These are phyloP conservation scores for Drosophila setifemur DNA, from an alignment of 1,140 invertebrate genomes.

Conservation along the genomic window DNA sequence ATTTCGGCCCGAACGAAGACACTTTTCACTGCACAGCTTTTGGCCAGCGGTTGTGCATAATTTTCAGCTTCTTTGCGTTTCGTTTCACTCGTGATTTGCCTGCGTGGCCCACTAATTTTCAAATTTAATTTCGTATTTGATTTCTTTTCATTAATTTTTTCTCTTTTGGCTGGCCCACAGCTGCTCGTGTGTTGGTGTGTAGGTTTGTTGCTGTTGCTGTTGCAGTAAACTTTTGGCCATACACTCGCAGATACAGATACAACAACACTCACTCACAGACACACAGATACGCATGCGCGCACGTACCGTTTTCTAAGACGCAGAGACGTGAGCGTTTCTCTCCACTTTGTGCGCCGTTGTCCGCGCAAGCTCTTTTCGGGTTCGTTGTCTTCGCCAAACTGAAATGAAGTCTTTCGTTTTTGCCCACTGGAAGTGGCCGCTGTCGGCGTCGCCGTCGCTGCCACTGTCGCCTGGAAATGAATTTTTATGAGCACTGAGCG, in stretches of 20 bases:
- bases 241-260: slow-evolving; percentile 6
- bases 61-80: slow-evolving; percentile 20
- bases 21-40: slow-evolving; percentile 38
- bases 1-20: slow-evolving; percentile 2
- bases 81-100: slow-evolving; percentile 21
- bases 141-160: slow-evolving; percentile 64
- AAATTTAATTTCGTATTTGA: slow-evolving; percentile 55
- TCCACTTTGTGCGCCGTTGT: slow-evolving; percentile 40
- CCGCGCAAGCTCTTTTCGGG: slow-evolving; percentile 75
- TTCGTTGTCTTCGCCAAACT: slow-evolving; percentile 82
- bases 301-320: slow-evolving; percentile 69
- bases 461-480: slow-evolving; percentile 51
- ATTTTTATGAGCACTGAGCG: slow-evolving; percentile 40
- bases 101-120: slow-evolving; percentile 67
- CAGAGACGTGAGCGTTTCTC: slow-evolving; percentile 50
- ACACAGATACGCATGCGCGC: slow-evolving; percentile 67
- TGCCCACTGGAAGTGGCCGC: slow-evolving; percentile 71
- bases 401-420: slow-evolving; percentile 82
- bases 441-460: slow-evolving; percentile 18
- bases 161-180: slow-evolving; percentile 39
- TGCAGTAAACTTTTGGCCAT: slow-evolving; percentile 70
- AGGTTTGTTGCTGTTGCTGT: slow-evolving; percentile 27
- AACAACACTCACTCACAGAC: slow-evolving; percentile 13
- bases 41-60: slow-evolving; percentile 10
- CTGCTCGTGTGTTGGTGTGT: slow-evolving; percentile 30